Conservation (phyloP, 2,888 invertebrate genomes). For the Ochropacha duplaris region DNA sequence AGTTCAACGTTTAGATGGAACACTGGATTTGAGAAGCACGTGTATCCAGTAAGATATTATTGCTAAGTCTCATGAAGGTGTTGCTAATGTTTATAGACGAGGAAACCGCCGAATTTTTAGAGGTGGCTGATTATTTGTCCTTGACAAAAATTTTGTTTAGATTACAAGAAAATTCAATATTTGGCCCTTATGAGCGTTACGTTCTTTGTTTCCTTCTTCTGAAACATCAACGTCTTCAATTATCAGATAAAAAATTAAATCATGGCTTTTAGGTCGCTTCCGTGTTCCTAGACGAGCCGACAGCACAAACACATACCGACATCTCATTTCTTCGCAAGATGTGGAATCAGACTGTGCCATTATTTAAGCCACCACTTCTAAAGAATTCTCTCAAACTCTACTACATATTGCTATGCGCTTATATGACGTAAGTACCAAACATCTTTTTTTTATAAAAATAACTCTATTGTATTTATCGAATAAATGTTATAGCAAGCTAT, state of each 20-base stretch:
- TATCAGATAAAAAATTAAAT: not conserved
- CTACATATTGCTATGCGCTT: slow-evolving; percentile 63
- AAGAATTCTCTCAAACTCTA: slow-evolving; percentile 62
- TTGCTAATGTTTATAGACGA: not conserved
- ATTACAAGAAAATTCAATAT: too few species aligned
- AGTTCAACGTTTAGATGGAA: slow-evolving; percentile 50
- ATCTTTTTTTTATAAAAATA: not conserved
- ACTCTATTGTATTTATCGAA: too few species aligned
- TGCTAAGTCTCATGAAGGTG: not conserved
- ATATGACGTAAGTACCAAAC: slow-evolving; percentile 65
- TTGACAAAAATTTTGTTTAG: too few species aligned
- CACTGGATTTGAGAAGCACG: slow-evolving; percentile 33
- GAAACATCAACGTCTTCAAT: not conserved
- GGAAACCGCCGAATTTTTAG: too few species aligned
- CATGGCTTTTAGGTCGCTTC: slow-evolving; percentile 37
- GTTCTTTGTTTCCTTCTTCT: too few species aligned
- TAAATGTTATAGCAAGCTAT: too few species aligned
- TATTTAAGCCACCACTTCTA: slow-evolving; percentile 63
- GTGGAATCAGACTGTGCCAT: slow-evolving; percentile 69
- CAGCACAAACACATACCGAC: slow-evolving; percentile 17
- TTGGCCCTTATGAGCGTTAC: too few species aligned
- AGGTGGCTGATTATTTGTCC: too few species aligned
- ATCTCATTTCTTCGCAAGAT: slow-evolving; percentile 48
- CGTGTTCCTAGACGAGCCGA: slow-evolving; percentile 48
- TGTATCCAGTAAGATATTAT: slow-evolving; percentile 51